Evolutionary conservation across 2,797 vertebrate genomes (phyloP), one percentile per base, ranked within the genome.

Genomic region (Liparis tanakae): DNA sequence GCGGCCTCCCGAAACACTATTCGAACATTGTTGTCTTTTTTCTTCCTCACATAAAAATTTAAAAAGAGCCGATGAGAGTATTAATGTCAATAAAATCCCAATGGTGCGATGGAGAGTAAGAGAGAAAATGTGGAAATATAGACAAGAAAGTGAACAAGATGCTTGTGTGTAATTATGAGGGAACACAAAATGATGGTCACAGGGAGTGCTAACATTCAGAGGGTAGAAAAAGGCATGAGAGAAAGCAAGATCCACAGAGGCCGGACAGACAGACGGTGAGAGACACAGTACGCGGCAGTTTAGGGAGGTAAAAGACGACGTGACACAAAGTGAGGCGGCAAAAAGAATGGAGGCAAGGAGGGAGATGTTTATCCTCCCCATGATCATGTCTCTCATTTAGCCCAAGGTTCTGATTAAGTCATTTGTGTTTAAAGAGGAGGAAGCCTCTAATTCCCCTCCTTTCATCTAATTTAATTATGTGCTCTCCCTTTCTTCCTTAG

Each of bases 391-490:
- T 90, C 85, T 81, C 78, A 82, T 89, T 91, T 87, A 90, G 89
- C 90, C 89, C 83, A 87, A 82, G 87, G 90, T 93, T 92, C 87
- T 91, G 89, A 91, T 92, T 87, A 91, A 92, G 90, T 85, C 80
- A 56, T 92, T 88, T 89, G 89, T 90, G 85, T 92, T 91, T 93
- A 91, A 93, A 90, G 89, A 91, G 86, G 86, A 90, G 81, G 87
- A 90, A 89, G 87, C 81, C 81, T 85, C 83, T 89, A 91, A 92
- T 92, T 92, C 90, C 85, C 79, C 90, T 87, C 87, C 87, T 92
- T 92, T 93, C 90, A 92, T 91, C 90, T 91, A 92, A 93, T 91
- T 93, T 90, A 92, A 93, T 93, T 92, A 93, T 85, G 88, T 79
- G 66, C 90, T 90, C 85, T 89, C 89, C 73, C 85, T 90, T 92